phyloP scores from a whole-genome alignment of 2,113 vertebrate genomes.

The Bettongia penicillata region DNA sequence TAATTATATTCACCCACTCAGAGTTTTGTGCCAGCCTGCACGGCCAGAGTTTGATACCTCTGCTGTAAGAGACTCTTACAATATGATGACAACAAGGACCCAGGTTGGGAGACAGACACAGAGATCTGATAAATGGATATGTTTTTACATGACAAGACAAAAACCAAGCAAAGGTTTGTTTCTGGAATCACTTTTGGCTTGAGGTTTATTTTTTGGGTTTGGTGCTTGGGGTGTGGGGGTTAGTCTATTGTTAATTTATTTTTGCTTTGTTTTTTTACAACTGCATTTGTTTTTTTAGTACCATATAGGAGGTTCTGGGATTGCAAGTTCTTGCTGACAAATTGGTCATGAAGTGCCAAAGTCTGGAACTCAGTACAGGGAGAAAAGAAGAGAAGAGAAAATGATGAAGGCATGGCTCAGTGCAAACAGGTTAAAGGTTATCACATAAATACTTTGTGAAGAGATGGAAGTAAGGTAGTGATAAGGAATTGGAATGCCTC shows the following conservation, averaged over 20 bases:
- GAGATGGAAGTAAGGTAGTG: not conserved
- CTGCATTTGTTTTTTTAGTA: not conserved
- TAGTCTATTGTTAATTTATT: not conserved
- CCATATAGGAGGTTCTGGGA: not conserved
- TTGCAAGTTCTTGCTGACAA: not conserved
- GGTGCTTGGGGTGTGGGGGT: not conserved
- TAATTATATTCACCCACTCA: not conserved
- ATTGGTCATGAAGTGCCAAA: not conserved
- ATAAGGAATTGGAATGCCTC: not conserved
- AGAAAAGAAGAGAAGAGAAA: not conserved
- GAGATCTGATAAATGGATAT: not conserved
- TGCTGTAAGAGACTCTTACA: not conserved
- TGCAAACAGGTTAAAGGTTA: not conserved
- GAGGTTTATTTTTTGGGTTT: not conserved
- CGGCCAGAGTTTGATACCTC: not conserved
- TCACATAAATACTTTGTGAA: not conserved
- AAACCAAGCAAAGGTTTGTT: not conserved
- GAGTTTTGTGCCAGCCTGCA: not conserved
- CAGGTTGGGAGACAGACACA: not conserved
- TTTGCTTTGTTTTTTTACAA: not conserved
- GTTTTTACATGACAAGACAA: not conserved
- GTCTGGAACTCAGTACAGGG: not conserved
- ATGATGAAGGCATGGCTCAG: not conserved
- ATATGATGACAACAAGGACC: not conserved
- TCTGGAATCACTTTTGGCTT: not conserved